phyloP scores from a whole-genome alignment of 2,113 vertebrate genomes.

The Clarias magur region DNA sequence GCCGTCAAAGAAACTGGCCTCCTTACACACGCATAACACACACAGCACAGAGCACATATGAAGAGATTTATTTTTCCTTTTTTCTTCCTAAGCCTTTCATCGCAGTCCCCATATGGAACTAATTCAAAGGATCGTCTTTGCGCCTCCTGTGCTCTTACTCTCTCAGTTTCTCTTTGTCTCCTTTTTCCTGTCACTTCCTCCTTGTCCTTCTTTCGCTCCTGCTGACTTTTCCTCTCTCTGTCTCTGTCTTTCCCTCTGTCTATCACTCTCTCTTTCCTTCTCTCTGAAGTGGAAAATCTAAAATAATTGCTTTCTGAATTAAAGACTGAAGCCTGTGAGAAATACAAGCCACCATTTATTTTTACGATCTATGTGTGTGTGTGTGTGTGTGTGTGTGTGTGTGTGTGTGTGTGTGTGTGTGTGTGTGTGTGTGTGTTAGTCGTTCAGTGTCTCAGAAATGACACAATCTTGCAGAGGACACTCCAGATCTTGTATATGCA shows the following conservation, averaged over 20 bases:
- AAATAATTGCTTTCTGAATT: conserved; percentile 80
- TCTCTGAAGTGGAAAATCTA: conserved; percentile 76
- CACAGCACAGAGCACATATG: conserved; percentile 49
- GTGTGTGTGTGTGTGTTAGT: background rate
- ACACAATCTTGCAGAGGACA: conserved; percentile 13
- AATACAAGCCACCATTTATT: conserved; percentile 69
- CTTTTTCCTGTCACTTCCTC: conserved; percentile 56
- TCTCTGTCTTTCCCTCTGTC: conserved; percentile 45
- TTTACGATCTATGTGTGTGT: conserved; percentile 41
- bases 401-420: background rate
- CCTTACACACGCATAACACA: conserved; percentile 37
- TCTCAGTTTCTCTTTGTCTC: conserved; percentile 42
- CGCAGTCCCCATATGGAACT: conserved; percentile 59
- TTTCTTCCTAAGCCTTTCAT: conserved; percentile 47
- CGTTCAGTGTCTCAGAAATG: conserved; percentile 14
- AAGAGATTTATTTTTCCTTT: conserved; percentile 45
- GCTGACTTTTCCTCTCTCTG: conserved; percentile 49
- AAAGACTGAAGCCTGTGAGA: conserved; percentile 67
- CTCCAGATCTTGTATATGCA: conserved; percentile 12
- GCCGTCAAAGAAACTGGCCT: conserved; percentile 29
- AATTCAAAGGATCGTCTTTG: conserved; percentile 64
- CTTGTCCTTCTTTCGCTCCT: conserved; percentile 42
- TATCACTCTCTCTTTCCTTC: conserved; percentile 47
- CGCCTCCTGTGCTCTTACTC: conserved; percentile 40
- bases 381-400: conserved; percentile 16